Conservation (phyloP, 2,888 invertebrate genomes). For the Polydrusus cervinus region DNA sequence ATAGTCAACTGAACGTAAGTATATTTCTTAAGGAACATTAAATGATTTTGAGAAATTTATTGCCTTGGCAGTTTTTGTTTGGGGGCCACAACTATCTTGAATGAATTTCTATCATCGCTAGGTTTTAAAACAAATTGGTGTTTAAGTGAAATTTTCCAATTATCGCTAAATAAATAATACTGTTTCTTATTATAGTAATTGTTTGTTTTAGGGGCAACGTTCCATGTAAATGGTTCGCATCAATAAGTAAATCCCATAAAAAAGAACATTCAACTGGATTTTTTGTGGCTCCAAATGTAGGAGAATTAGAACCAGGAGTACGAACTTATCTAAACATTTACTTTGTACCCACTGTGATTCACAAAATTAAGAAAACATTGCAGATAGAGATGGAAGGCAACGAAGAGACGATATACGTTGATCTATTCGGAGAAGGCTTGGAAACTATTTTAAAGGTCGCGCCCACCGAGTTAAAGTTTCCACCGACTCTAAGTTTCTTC, state of each 20-base stretch:
- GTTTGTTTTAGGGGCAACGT: conserved; percentile 73
- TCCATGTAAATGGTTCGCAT: conserved; percentile 74
- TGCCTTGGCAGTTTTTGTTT: no score
- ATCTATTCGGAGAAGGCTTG: conserved; percentile 74
- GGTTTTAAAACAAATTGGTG: no score
- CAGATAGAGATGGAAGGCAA: conserved; percentile 73
- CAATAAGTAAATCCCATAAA: conserved; percentile 68
- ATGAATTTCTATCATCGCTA: no score
- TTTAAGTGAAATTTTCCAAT: no score
- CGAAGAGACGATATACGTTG: conserved; percentile 71
- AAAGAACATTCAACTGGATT: conserved; percentile 57
- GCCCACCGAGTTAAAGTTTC: conserved; percentile 74
- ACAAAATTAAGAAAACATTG: conserved; percentile 66
- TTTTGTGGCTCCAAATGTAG: conserved; percentile 68
- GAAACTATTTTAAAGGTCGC: conserved; percentile 73
- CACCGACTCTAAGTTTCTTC: conserved; percentile 78
- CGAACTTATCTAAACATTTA: conserved; percentile 74
- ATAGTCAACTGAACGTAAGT: no score
- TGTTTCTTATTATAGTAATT: not conserved
- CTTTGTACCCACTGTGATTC: conserved; percentile 75
- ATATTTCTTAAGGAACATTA: no score
- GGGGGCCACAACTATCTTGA: no score
- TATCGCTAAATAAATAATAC: not conserved
- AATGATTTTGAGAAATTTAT: no score
- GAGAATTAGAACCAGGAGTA: conserved; percentile 73